Evolutionary conservation across 2,888 invertebrate genomes (phyloP), one percentile per base, ranked within the genome.

Genomic region (Nephrotoma guestfalica): DNA sequence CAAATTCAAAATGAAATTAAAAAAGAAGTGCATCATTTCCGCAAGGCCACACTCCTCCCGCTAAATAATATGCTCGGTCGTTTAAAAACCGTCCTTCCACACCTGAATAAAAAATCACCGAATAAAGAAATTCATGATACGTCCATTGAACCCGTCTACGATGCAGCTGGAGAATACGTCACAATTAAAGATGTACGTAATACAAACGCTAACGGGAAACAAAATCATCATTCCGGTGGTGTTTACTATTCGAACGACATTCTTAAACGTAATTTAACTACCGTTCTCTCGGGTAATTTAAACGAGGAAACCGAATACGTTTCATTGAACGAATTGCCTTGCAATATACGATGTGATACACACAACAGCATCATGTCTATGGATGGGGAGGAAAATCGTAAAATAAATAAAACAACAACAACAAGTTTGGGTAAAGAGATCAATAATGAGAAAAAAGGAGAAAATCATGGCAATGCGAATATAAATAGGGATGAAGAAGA

Each of bases 271-370:
- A 94, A 94, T 90, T 90, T 94, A 87, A 93, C 93, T 89, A 92
- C 93, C 9, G 93, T 94, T 4, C 89, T 94, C 86, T 93, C 93
- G n/a, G 94, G 94, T 87, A 93, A 93, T 90, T 91, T 93, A 40
- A 92, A 92, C 87, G 94, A 95, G 89, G 94, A 95, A 89, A 94
- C 94, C 1, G 97, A 97, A 91, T 97, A 96, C 89, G 95, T 97
- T 47, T 96, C 96, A 43, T 91, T 97, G 45, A 96, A 96, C 90
- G 96, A 97, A 90, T 91, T 97, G 88, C 96, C 96, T 57, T 93
- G 90, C 40, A 89, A 88, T 86, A 88, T 89, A 40, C 89, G 89
- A 15, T 88, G 87, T 85, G 88, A 89, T 85, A 87, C 87, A 86
- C 86, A 86, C 42, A 83, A 30, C 30, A 86, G 57, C 30, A 51